Base-by-base conservation (phyloP, 2,888 invertebrate species). In the Ectemnius cavifrons region DNA sequence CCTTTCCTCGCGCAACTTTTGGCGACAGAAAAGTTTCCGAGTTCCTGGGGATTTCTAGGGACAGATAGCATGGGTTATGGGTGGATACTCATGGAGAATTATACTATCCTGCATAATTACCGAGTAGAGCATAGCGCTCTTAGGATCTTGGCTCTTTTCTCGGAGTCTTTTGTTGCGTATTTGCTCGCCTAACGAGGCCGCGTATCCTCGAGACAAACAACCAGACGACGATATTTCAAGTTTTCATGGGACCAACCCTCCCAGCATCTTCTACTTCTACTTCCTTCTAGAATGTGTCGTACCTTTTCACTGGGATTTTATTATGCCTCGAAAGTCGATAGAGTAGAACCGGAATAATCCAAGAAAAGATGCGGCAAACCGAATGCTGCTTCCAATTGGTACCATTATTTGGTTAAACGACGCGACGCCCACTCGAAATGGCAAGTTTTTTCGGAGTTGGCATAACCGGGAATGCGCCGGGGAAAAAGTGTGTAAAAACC, bases 151-250 rank as follows among this genome's bases (percentile, higher is more conserved):
- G 27, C 70, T 56, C 56, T 56, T 49, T 61, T 46, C 61, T 56
- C 59, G 70, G 73, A 79, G 75, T 84, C 85, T 86, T 87, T 88
- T 86, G 85, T 87, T 75, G 83, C 80, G 78, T 84, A 83, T 86
- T 85, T 86, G 83, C 84, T 77, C 77, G 77, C 71, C 79, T 88
- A 89, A 89, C 86, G 86, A 89, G 86, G 82, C 75, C 74, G 79
- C 84, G 78, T 85, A 84, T 86, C 79, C 86, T 85, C 82, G 71
- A 83, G 79, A 85, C 82, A 85, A 87, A 87, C 84, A 88, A 85
- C 80, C 81, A 67, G 60, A 72, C 63, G 72, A 84, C 83, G 78
- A 85, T 83, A 84, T 83, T 85, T 85, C 71, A 83, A 86, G 80
- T 81, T 84, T 83, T 82, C 79, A 77, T 75, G 67, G 77, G 52